A percentile compares a stretch with the other conserved stretches of the same genome.
Conservation (phyloP, 1,140 invertebrate species). For the Magallana angulata region DNA sequence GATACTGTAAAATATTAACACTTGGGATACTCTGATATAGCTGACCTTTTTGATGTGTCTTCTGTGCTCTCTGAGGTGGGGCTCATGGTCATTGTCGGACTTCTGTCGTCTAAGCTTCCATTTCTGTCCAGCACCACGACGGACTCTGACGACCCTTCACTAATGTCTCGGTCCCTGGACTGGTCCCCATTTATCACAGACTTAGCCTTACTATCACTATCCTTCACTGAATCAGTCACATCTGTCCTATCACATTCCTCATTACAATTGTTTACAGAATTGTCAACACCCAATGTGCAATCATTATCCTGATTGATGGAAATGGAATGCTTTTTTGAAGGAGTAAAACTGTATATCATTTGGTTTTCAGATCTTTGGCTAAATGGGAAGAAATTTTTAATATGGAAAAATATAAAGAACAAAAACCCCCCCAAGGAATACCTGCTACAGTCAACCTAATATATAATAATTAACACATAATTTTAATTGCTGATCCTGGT, state of each 20-base stretch:
- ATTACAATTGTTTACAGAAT: neutral
- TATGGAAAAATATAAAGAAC: no score
- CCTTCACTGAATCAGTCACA: neutral
- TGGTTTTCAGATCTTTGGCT: constrained; percentile 37
- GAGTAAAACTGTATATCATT: constrained; percentile 22
- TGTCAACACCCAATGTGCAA: neutral
- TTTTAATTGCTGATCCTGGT: no score
- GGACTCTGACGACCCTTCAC: neutral
- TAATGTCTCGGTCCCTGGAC: constrained; percentile 15
- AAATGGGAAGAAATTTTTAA: neutral
- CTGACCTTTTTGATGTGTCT: neutral
- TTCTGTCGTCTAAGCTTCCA: neutral
- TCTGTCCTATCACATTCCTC: neutral
- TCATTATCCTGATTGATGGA: neutral
- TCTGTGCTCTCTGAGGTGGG: neutral
- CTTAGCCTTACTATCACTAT: constrained; percentile 9
- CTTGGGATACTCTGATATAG: no score
- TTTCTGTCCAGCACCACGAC: neutral
- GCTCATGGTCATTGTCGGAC: neutral
- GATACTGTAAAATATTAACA: no score
- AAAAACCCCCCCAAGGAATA: no score
- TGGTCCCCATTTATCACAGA: constrained; percentile 19
- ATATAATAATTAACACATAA: no score
- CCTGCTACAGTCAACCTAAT: no score
- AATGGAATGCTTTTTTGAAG: neutral